Base-by-base conservation (phyloP, 2,797 vertebrate species). In the Hyperoplus immaculatus region DNA sequence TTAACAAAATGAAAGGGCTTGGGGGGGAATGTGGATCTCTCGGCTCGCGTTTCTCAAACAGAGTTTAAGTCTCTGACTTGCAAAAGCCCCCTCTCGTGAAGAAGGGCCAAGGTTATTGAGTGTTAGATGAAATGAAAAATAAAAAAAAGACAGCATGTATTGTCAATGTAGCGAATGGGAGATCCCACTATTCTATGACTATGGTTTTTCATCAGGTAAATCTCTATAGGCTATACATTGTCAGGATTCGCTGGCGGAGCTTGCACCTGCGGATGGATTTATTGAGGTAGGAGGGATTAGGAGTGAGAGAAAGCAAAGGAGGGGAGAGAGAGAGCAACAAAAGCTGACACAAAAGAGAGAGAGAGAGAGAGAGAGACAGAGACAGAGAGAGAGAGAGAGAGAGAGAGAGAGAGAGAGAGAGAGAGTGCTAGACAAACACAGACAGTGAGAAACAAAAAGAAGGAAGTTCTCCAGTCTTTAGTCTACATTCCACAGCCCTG, bases 391-490 rank as follows among this genome's bases (percentile, higher is more conserved):
- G 75, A 77, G 77, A 88, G 78, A 79, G 70, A 56, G 13, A 71
- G 56, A 29, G 53, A 73, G 83, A 69, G 60, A 75, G 71, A 77
- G 60, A 80, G 57, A 82, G 75, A 61, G 61, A 65, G 90, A 78
- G 77, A 84, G 69, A 80, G 75, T 73, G 53, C 68, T 82, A 91
- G 75, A 87, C 82, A 93, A 92, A 93, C 86, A 91, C 75, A 92
- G 88, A 90, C 85, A 88, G 75, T 46, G 55, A 83, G 78, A 77
- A 87, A 90, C 86, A 93, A 93, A 93, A 90, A 90, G 86, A 84
- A 89, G 91, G 92, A 93, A 92, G 91, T 90, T 90, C 87, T 91
- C 88, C 84, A 85, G 88, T 86, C 87, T 89, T 89, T 83, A 80
- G 88, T 92, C 87, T 84, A 84, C 91, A 92, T 92, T 94, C 92